These are phyloP conservation scores for Drosophila elegans DNA, from an alignment of 1,140 invertebrate genomes.

Conservation along the genomic window DNA sequence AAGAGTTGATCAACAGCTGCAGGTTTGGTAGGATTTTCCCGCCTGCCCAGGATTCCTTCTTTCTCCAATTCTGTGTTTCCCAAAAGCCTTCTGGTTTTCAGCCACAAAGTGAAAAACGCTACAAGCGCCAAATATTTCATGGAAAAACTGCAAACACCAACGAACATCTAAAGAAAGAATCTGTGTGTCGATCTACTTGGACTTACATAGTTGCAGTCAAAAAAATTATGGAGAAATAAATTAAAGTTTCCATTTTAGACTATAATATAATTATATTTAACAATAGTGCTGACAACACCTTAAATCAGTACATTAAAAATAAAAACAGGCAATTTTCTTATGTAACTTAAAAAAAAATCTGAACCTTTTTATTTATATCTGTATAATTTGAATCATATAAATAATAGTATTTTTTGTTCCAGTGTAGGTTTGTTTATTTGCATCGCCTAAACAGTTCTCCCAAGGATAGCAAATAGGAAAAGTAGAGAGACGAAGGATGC, in stretches of 20 bases:
- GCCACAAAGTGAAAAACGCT: conserved; percentile 71
- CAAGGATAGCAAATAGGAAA: conserved; percentile 21
- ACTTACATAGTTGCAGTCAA: conserved; percentile 5
- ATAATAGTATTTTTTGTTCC: background rate
- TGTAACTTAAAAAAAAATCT: too few species aligned
- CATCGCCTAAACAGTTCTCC: conserved; percentile 63
- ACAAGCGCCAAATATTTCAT: conserved; percentile 78
- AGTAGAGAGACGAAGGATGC: background rate
- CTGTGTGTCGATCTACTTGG: conserved; percentile 14
- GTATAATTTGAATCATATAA: too few species aligned
- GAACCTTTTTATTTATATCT: too few species aligned
- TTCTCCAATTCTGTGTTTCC: conserved; percentile 6
- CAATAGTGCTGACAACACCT: background rate
- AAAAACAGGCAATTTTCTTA: too few species aligned
- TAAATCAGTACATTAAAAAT: too few species aligned
- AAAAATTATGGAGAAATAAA: background rate
- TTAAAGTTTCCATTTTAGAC: background rate
- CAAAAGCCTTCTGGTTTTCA: conserved; percentile 19
- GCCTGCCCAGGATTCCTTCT: conserved; percentile 20
- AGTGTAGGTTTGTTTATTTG: conserved; percentile 65
- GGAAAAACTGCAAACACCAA: conserved; percentile 45
- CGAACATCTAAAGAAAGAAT: conserved; percentile 8
- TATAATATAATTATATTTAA: too few species aligned
- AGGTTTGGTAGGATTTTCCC: conserved; percentile 44
- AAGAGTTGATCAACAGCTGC: conserved; percentile 24